These are phyloP conservation scores for Drosophila stalkeri DNA, from an alignment of 2,888 invertebrate genomes.

Conservation along the genomic window DNA sequence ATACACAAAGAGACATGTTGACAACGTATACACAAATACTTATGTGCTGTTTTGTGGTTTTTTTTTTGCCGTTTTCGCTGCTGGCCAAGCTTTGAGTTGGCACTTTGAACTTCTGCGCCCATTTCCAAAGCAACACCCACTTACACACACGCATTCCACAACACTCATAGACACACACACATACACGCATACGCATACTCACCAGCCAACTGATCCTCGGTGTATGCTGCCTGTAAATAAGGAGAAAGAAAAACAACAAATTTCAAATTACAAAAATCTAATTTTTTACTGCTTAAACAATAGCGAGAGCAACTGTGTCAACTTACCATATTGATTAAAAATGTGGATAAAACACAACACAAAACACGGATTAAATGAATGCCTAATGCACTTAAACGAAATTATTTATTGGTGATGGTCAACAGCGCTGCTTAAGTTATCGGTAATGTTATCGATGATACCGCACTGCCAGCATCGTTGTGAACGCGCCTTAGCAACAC, in stretches of 20 bases:
- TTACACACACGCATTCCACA: conserved; percentile 34
- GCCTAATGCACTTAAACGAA: conserved; percentile 57
- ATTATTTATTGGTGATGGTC: conserved; percentile 52
- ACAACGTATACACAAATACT: conserved; percentile 47
- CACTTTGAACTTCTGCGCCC: conserved; percentile 65
- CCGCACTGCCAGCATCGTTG: conserved; percentile 18
- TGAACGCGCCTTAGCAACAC: conserved; percentile 16
- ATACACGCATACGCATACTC: conserved; percentile 85
- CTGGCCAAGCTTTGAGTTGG: conserved; percentile 52
- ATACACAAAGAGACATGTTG: conserved; percentile 79
- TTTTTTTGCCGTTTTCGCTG: conserved; percentile 27
- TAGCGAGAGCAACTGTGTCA: conserved; percentile 7
- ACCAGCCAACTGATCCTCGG: conserved; percentile 97
- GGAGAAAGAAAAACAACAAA: conserved; percentile 41
- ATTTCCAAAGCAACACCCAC: conserved; percentile 59
- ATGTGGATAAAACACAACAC: conserved; percentile 65
- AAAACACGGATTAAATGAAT: conserved; percentile 70
- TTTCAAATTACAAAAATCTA: conserved; percentile 9
- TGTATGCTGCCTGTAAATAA: conserved; percentile 91
- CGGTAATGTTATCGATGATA: conserved; percentile 31
- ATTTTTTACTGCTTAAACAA: not conserved
- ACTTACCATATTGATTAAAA: conserved; percentile 71
- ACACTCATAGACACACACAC: conserved; percentile 23
- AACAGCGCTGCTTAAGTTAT: conserved; percentile 9
- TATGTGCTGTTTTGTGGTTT: conserved; percentile 2